A percentile compares a stretch with the other conserved stretches of the same genome.
These are phyloP conservation scores for Atta colombica DNA, from an alignment of 1,140 invertebrate species.

Conservation along the genomic window DNA sequence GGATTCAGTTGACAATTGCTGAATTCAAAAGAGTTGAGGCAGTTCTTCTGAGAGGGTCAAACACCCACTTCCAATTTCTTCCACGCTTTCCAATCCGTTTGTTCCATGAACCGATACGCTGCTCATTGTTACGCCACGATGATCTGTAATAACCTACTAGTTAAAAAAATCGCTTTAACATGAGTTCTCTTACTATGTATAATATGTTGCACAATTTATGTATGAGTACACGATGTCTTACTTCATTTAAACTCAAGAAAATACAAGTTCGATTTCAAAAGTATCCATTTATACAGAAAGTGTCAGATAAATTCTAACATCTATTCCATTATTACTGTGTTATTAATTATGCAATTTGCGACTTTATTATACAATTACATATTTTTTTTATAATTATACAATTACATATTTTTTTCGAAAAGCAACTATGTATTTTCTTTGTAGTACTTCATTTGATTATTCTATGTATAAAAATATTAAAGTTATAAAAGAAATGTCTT, in stretches of 20 bases:
- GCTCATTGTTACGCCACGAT: constrained; percentile 72
- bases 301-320: background rate
- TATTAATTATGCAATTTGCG: too few species aligned
- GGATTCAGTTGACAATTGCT: constrained; percentile 51
- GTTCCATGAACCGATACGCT: constrained; percentile 77
- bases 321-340: too few species aligned
- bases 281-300: background rate
- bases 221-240: background rate
- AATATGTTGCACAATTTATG: constrained; percentile 13
- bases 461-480: too few species aligned
- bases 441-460: too few species aligned
- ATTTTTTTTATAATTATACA: too few species aligned
- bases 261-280: background rate
- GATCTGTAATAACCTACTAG: constrained; percentile 68
- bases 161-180: constrained; percentile 51
- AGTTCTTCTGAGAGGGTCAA: constrained; percentile 69
- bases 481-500: too few species aligned
- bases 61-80: constrained; percentile 70
- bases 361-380: too few species aligned
- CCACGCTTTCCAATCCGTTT: constrained; percentile 70
- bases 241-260: background rate
- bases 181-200: background rate
- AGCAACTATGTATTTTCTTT: too few species aligned
- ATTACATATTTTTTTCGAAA: too few species aligned
- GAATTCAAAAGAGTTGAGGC: constrained; percentile 68